Conservation (phyloP, 2,888 invertebrate species). For the Hanleya hanleyi region DNA sequence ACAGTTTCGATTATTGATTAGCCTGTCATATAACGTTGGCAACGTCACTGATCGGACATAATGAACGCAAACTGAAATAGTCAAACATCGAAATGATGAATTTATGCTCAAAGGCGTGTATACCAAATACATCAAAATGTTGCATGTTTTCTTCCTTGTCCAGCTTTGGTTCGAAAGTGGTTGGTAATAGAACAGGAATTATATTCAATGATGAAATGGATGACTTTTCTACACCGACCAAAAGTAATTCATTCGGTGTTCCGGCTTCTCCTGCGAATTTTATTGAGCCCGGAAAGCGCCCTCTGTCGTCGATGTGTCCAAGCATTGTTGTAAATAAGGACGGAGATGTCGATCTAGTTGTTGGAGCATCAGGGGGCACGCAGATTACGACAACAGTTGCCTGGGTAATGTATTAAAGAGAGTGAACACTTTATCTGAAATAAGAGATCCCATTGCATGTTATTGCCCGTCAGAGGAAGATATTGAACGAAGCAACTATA, state of each 20-base stretch:
- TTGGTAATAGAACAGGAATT: constrained; percentile 79
- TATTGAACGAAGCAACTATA: too few relatives aligned
- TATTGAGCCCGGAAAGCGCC: constrained; percentile 86
- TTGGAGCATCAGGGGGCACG: constrained; percentile 93
- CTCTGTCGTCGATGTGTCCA: constrained; percentile 94
- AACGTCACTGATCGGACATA: too few relatives aligned
- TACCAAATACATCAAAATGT: too few relatives aligned
- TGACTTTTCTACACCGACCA: constrained; percentile 85
- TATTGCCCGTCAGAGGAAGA: too few relatives aligned
- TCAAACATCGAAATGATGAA: too few relatives aligned
- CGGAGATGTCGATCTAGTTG: constrained; percentile 79
- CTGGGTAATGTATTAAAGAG: constrained; percentile 15
- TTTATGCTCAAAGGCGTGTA: too few relatives aligned
- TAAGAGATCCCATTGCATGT: too few relatives aligned
- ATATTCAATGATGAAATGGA: constrained; percentile 95
- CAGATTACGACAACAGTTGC: constrained; percentile 89
- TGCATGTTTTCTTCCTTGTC: constrained; percentile 43
- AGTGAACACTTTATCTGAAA: too few relatives aligned
- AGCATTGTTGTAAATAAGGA: constrained; percentile 83
- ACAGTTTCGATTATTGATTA: too few relatives aligned
- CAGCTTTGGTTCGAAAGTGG: constrained; percentile 86
- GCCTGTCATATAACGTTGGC: too few relatives aligned
- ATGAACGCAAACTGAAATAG: too few relatives aligned
- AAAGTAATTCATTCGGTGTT: constrained; percentile 76
- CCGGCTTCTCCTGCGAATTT: constrained; percentile 83